Conservation (phyloP, 1,140 invertebrate genomes). For the Heliconius hewitsoni region DNA sequence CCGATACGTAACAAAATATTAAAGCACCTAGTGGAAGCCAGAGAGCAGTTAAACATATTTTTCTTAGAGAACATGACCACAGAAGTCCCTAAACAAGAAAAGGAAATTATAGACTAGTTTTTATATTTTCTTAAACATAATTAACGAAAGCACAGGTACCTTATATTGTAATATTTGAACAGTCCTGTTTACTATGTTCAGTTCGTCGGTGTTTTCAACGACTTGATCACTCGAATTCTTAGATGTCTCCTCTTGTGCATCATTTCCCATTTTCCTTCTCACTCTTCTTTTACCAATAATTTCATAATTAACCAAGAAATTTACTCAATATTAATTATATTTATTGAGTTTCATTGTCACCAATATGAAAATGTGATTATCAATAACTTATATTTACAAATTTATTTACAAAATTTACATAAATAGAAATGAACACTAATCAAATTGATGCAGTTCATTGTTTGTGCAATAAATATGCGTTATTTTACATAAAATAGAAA, state of each 20-base stretch:
- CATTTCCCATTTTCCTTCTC: slow-evolving; percentile 75
- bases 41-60: slow-evolving; percentile 90
- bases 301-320: slow-evolving; percentile 46
- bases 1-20: slow-evolving; percentile 92
- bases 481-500: slow-evolving; percentile 42
- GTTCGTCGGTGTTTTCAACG: slow-evolving; percentile 56
- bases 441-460: slow-evolving; percentile 16
- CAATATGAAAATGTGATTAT: background rate
- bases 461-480: slow-evolving; percentile 34
- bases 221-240: slow-evolving; percentile 59
- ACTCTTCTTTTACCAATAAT: slow-evolving; percentile 45
- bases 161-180: slow-evolving; percentile 67
- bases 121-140: slow-evolving; percentile 16
- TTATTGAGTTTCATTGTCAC: slow-evolving; percentile 30
- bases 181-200: slow-evolving; percentile 55
- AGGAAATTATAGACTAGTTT: slow-evolving; percentile 21
- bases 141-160: slow-evolving; percentile 45
- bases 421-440: background rate
- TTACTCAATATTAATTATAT: slow-evolving; percentile 31
- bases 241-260: slow-evolving; percentile 72
- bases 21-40: slow-evolving; percentile 90
- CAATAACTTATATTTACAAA: background rate
- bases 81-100: slow-evolving; percentile 68
- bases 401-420: background rate
- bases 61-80: slow-evolving; percentile 82